Base-by-base conservation (phyloP, 2,888 invertebrate species). In the Caenorhabditis imperialis region DNA sequence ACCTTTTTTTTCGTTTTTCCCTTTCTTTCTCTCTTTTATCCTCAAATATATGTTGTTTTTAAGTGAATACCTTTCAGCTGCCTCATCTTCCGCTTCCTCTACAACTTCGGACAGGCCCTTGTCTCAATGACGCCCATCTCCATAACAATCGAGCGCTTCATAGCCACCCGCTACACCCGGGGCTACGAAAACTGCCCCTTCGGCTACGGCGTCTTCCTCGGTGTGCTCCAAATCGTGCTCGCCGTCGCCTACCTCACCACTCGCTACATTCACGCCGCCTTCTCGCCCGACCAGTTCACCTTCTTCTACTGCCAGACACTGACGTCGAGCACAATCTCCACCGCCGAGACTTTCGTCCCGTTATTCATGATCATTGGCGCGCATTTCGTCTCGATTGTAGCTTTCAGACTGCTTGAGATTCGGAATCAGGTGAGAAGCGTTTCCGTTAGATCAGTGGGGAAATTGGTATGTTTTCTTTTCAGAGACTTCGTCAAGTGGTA, bases 121-220 rank as follows among this genome's bases (percentile, higher is more conserved):
- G 23, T 55, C 23, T 57, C 50, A 3, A 65, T 65, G 65, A 65
- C 65, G 2, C 65, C 65, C 10, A 55, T 65, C 10, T 65, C 55
- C 1, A 35, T 65, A 6, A 55, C 50, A 0, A 7, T 65, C 6
- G 65, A 65, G 23, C 18, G 65, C 6, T 35, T 57, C 4, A 55
- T 55, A 7, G 55, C 65, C 16, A 50, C 57, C 14, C 33, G 35
- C 4, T 65, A 57, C 55, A 65, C 48, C 20, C 14, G 57, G 30
- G 50, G 35, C 8, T 65, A 65, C 35, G 65, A 65, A 22, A 65
- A 57, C 25, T 65, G 48, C 27, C 44, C 65, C 16, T n/a, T 65
- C 3, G 48, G 50, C 22, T 57, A 50, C 20, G 65, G 65, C 2
- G 1, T 50, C 6, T 7, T 40, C 4, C 25, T 65, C 35, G 65